Evolutionary conservation across 2,113 vertebrate species (phyloP).

Genomic region (Callipepla squamata): DNA sequence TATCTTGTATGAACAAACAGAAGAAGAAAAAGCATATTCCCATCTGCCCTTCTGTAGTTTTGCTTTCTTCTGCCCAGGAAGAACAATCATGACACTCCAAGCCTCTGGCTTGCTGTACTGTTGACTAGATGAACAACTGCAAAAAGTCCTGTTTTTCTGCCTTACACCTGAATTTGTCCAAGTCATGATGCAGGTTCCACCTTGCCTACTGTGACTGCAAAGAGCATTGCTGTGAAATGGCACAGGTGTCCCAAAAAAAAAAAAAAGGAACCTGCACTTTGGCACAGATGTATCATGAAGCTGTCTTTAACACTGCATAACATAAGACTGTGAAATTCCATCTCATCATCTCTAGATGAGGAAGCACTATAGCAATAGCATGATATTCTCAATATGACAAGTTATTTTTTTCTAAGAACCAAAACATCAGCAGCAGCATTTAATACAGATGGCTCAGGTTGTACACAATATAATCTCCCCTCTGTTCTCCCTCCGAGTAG

Average conservation of each 20-base stretch:
- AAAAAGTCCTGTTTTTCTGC: neutral
- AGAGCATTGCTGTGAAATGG: fast-evolving
- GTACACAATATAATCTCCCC: conserved; percentile 11
- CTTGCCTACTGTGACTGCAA: neutral
- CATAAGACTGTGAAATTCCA: neutral
- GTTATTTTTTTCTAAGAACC: neutral
- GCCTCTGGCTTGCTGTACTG: neutral
- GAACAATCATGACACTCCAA: fast-evolving
- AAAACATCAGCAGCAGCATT: neutral
- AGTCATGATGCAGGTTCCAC: neutral
- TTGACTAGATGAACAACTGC: fast-evolving
- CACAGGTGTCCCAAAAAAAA: neutral
- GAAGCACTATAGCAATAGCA: neutral
- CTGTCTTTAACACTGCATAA: neutral
- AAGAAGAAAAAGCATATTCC: neutral
- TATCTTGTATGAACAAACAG: neutral
- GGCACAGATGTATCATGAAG: neutral
- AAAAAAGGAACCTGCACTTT: neutral
- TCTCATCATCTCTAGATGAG: neutral
- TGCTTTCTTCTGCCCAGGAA: neutral
- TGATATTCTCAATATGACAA: neutral
- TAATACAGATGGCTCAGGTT: conserved; percentile 5
- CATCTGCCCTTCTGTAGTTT: neutral
- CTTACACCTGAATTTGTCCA: neutral
- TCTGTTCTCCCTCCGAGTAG: conserved; percentile 9